Percentiles rank a stretch among this genome's conserved stretches.
phyloP scores from a whole-genome alignment of 2,113 vertebrate genomes.

The Siniperca knerii region DNA sequence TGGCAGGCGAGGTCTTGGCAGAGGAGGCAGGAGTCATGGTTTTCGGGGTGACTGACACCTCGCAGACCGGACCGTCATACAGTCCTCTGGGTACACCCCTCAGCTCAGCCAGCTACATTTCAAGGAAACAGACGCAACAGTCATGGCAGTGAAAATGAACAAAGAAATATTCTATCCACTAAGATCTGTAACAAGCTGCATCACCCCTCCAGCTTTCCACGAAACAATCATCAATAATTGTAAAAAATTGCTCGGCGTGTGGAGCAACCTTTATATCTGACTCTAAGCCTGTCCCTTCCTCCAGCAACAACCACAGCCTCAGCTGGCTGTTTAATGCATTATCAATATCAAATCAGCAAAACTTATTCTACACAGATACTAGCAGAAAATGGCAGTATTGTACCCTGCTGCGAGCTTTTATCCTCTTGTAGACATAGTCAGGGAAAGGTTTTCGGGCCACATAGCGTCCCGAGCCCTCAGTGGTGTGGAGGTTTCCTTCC shows the following conservation, averaged over 20 bases:
- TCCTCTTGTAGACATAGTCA: constrained; percentile 98
- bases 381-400: not conserved
- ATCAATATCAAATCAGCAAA: not conserved
- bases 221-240: not conserved
- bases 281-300: not conserved
- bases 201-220: not conserved
- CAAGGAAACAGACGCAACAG: constrained; percentile 18
- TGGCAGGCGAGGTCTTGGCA: constrained; percentile 96
- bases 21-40: constrained; percentile 94
- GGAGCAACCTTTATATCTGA: not conserved
- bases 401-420: constrained; percentile 98
- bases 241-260: not conserved
- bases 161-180: not conserved
- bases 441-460: constrained; percentile 95
- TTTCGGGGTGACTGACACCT: constrained; percentile 95
- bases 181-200: not conserved
- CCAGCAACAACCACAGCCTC: not conserved
- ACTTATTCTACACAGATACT: not conserved
- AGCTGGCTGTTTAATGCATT: not conserved
- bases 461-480: constrained; percentile 93
- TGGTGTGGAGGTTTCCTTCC: constrained; percentile 92
- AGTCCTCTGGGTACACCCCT: constrained; percentile 95
- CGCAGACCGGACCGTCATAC: constrained; percentile 95
- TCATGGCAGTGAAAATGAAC: not conserved
- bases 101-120: constrained; percentile 93